phyloP scores from a whole-genome alignment of 2,888 invertebrate species.

The Watsonalla cultraria region DNA sequence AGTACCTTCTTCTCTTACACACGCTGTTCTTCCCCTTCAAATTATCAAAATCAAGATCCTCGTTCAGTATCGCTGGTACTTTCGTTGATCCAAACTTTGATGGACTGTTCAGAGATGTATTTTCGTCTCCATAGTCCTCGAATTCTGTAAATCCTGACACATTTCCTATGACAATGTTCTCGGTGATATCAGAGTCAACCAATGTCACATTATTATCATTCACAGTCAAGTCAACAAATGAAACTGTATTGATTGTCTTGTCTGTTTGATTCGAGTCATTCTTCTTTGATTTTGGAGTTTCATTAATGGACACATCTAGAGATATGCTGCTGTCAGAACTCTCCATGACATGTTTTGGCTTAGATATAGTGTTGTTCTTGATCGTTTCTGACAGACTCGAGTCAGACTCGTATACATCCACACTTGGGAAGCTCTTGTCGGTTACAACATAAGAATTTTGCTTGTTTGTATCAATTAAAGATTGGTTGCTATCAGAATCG shows the following conservation, averaged over 20 bases:
- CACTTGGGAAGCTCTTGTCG: conserved; percentile 57
- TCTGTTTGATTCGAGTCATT: conserved; percentile 16
- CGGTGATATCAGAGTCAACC: conserved; percentile 38
- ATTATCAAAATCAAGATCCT: conserved; percentile 68
- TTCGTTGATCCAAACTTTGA: conserved; percentile 62
- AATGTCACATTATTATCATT: conserved; percentile 28
- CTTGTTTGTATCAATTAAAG: conserved; percentile 41
- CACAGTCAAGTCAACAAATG: conserved; percentile 51
- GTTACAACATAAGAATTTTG: conserved; percentile 48
- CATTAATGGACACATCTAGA: conserved; percentile 14
- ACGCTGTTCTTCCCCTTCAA: conserved; percentile 59
- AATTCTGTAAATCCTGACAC: conserved; percentile 54
- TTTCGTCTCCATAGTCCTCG: conserved; percentile 37
- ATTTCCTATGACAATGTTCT: conserved; percentile 64
- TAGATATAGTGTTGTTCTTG: conserved; percentile 21
- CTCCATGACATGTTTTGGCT: conserved; percentile 24
- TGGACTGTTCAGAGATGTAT: conserved; percentile 21
- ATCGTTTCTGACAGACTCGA: conserved; percentile 56
- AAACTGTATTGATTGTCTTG: conserved; percentile 16
- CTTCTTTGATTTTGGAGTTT: conserved; percentile 16
- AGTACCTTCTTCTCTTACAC: conserved; percentile 53
- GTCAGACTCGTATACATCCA: conserved; percentile 79
- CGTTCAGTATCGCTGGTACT: conserved; percentile 63
- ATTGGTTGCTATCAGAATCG: conserved; percentile 78
- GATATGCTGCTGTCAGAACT: conserved; percentile 31